Conservation (phyloP, 2,113 vertebrate species). For the Cricetomys ansorgei region DNA sequence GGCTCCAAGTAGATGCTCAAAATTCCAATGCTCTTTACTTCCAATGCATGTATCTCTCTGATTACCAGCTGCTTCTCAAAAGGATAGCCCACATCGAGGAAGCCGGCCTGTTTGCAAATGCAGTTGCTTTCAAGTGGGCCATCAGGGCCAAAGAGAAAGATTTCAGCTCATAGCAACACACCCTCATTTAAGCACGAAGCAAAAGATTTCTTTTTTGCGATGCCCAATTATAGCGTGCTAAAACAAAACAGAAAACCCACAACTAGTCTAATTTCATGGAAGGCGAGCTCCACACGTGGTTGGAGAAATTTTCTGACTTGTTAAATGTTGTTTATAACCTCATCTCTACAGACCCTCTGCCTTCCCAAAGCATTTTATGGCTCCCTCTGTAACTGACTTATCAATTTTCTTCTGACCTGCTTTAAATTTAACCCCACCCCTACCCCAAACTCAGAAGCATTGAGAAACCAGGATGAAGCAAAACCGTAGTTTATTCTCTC, state of each 20-base stretch:
- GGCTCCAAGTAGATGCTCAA: not conserved
- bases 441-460: conserved; percentile 43
- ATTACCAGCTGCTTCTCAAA: not conserved
- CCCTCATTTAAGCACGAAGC: conserved; percentile 79
- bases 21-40: not conserved
- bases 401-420: conserved; percentile 60
- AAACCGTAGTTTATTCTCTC: conserved; percentile 37
- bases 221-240: conserved; percentile 66
- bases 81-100: not conserved
- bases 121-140: conserved; percentile 62
- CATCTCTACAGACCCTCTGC: conserved; percentile 60
- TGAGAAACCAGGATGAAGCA: conserved; percentile 37
- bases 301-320: conserved; percentile 76
- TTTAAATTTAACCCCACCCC: conserved; percentile 55
- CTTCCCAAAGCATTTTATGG: conserved; percentile 75
- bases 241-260: conserved; percentile 46
- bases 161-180: conserved; percentile 69
- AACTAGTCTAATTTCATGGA: conserved; percentile 33
- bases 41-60: not conserved
- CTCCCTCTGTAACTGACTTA: conserved; percentile 70
- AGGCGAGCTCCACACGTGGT: conserved; percentile 74
- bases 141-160: conserved; percentile 69
- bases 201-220: conserved; percentile 74
- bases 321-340: conserved; percentile 78
- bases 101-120: conserved; percentile 51